These are phyloP conservation scores for Phoenicopterus ruber DNA, from an alignment of 2,113 vertebrate species.

Conservation along the genomic window DNA sequence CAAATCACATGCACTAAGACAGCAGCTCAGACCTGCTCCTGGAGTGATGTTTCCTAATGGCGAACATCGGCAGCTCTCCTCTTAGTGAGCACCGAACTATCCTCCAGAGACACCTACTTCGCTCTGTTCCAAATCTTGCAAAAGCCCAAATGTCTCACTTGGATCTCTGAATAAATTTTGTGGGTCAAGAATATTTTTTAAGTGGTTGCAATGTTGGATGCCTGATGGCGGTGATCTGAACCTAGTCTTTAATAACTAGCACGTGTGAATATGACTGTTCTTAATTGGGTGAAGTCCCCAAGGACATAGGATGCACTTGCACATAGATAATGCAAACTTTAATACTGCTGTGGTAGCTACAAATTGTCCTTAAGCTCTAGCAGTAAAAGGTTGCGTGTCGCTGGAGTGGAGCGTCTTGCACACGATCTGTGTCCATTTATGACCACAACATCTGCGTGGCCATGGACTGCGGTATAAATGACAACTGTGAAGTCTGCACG, in stretches of 20 bases:
- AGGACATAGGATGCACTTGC: not conserved
- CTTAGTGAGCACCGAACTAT: not conserved
- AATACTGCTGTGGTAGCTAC: not conserved
- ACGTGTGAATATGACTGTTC: not conserved
- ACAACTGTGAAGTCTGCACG: constrained; percentile 22
- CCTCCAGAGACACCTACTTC: not conserved
- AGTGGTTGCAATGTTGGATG: not conserved
- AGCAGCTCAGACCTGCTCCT: not conserved
- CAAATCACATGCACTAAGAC: not conserved
- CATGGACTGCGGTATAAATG: not conserved
- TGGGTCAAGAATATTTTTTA: not conserved
- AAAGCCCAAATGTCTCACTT: not conserved
- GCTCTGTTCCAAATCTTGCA: not conserved
- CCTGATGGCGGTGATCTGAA: not conserved
- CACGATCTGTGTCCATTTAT: not conserved
- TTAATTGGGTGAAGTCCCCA: not conserved
- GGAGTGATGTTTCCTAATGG: not conserved
- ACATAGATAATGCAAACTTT: not conserved
- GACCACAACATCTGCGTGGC: not conserved
- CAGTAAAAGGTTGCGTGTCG: not conserved
- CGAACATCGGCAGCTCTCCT: accelerated
- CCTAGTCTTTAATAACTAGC: not conserved
- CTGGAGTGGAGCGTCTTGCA: not conserved
- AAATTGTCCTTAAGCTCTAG: not conserved
- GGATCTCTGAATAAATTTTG: not conserved